Evolutionary conservation across 2,888 invertebrate genomes (phyloP).

Genomic region (Meteorus cinctellus): DNA sequence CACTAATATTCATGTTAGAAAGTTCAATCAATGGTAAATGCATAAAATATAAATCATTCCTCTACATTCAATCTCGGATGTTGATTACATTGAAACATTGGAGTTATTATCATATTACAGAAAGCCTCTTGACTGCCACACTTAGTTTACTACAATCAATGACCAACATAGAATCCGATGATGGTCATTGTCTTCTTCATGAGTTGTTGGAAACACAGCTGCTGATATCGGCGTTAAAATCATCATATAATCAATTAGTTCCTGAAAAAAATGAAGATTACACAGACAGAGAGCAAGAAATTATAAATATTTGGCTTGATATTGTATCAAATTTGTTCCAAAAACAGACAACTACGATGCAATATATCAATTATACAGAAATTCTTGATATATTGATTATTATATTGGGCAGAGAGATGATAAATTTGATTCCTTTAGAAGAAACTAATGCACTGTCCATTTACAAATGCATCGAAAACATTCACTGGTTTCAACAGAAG

Average conservation of each 20-base stretch:
- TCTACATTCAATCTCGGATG: background rate
- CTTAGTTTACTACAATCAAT: slow-evolving; percentile 61
- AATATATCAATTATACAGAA: slow-evolving; percentile 43
- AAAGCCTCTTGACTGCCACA: slow-evolving; percentile 56
- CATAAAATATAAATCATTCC: slow-evolving; percentile 17
- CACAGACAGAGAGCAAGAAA: slow-evolving; percentile 50
- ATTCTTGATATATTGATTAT: slow-evolving; percentile 53
- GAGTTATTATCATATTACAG: slow-evolving; percentile 17
- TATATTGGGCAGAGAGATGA: slow-evolving; percentile 52
- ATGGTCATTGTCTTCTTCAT: slow-evolving; percentile 53
- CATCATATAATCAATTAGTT: slow-evolving; percentile 59
- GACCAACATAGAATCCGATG: slow-evolving; percentile 48
- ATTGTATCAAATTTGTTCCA: slow-evolving; percentile 56
- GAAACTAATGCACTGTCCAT: slow-evolving; percentile 59
- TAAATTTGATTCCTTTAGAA: slow-evolving; percentile 58
- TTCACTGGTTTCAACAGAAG: slow-evolving; percentile 59
- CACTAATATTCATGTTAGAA: slow-evolving; percentile 82
- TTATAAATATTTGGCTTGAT: slow-evolving; percentile 61
- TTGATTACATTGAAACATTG: background rate
- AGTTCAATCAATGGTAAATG: slow-evolving; percentile 80
- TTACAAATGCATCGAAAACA: slow-evolving; percentile 60
- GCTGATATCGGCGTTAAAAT: slow-evolving; percentile 57
- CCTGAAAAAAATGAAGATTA: slow-evolving; percentile 47
- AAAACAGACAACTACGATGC: background rate
- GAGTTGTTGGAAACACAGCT: slow-evolving; percentile 55